A percentile compares a stretch with the other conserved stretches of the same genome.
Evolutionary conservation across 2,113 vertebrate genomes (phyloP).

Genomic region (Alethe diademata): DNA sequence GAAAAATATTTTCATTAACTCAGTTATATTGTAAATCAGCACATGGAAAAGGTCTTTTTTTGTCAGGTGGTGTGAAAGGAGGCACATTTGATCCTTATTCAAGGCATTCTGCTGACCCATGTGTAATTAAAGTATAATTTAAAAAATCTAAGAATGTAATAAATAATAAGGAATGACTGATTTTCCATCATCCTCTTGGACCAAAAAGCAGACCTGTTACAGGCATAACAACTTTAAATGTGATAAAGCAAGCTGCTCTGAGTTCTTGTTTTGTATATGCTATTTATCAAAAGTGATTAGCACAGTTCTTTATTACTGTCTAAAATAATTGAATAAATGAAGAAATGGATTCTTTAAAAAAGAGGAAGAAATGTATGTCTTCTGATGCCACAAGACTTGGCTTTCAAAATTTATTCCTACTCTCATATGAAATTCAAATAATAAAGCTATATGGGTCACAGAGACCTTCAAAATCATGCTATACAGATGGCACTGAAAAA

Average conservation of each 20-base stretch:
- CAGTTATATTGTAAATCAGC: not conserved
- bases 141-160: not conserved
- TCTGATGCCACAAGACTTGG: not conserved
- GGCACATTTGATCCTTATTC: constrained; percentile 84
- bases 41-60: not conserved
- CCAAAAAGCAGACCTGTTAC: constrained; percentile 78
- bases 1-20: not conserved
- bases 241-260: constrained; percentile 74
- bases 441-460: not conserved
- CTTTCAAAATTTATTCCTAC: not conserved
- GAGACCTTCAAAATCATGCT: not conserved
- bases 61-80: constrained; percentile 83
- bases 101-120: constrained; percentile 75
- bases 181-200: constrained; percentile 77
- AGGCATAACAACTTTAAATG: constrained; percentile 77
- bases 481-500: not conserved
- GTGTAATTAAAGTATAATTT: not conserved
- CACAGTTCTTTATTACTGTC: not conserved
- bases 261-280: not conserved
- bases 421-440: not conserved
- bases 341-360: not conserved
- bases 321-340: not conserved
- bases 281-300: not conserved
- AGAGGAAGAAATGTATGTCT: not conserved
- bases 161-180: constrained; percentile 24